Conservation (phyloP, 2,888 invertebrate genomes). For the Sicus ferrugineus region DNA sequence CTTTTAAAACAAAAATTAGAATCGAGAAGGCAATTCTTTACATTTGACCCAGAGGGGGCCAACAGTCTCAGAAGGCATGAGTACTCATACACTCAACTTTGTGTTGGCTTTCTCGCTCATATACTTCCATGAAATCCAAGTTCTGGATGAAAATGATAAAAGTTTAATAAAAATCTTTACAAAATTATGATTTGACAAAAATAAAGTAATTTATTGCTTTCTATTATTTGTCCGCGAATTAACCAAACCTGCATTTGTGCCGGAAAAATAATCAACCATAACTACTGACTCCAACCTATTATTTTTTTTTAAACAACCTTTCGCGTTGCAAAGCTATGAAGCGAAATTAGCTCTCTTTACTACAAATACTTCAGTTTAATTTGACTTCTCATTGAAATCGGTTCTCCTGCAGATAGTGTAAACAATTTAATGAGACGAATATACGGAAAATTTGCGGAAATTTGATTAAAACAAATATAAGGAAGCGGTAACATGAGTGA, state of each 20-base stretch:
- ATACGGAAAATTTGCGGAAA: neutral
- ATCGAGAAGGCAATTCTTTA: no score
- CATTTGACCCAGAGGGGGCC: no score
- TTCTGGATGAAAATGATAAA: no score
- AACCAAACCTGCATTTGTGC: slow-evolving; percentile 29
- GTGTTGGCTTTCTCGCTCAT: no score
- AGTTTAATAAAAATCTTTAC: neutral
- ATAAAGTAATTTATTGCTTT: no score
- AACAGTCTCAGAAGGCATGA: no score
- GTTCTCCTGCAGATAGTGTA: neutral
- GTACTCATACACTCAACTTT: no score
- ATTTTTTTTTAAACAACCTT: no score
- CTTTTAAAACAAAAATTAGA: no score
- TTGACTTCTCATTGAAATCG: slow-evolving; percentile 13
- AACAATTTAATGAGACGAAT: neutral
- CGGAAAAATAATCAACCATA: neutral
- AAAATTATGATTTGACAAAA: neutral
- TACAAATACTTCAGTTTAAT: slow-evolving; percentile 4
- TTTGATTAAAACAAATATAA: neutral
- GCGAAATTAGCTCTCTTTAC: neutral
- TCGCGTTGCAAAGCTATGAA: slow-evolving; percentile 16
- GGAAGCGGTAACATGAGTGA: no score
- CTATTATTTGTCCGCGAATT: slow-evolving; percentile 53
- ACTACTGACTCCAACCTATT: neutral
- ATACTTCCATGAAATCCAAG: no score